Evolutionary conservation across 2,113 vertebrate genomes (phyloP), one percentile per base, ranked within the genome.

Genomic region (Prinia subflava): DNA sequence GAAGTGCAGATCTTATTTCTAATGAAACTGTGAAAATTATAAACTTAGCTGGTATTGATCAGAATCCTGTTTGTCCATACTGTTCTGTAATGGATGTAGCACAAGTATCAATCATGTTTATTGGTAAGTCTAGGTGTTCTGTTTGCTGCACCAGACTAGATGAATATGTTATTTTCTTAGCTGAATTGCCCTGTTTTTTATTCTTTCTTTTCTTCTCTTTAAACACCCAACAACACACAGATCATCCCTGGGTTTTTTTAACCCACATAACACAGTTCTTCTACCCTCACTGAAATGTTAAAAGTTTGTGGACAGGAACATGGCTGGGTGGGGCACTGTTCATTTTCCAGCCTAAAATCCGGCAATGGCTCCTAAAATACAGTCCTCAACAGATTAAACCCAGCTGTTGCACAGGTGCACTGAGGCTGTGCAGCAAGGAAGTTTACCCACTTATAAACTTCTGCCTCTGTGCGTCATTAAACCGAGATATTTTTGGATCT

Each of bases 381-480:
- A 87, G 85, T 56, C 74, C 83, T 57, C 1, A 0, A 5, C 7
- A 94, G 88, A 97, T 96, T 79, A 79, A 95, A 92, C 46, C 71
- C 96, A 96, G 95, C 88, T 96, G 94, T 50, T 76, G 84, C 95
- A 95, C 96, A 97, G 97, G 96, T 97, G 96, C 92, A 96, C 65
- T 64, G 68, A 42, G 90, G 88, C 85, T 85, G 37, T 62, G 69
- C 55, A 83, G 83, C 44, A 57, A 69, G 75, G 50, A 83, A 63
- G 31, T 90, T 93, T 78, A 77, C 64, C 87, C 94, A 83, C 77
- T 96, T 87, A 71, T 11, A 93, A 94, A 94, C 86, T 76, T 89
- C 80, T 95, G 91, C 59, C 81, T 69, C 8, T 87, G 49, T 95
- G 90, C 25, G 10, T 96, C 95, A 95, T 94, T 95, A 92, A 79